Evolutionary conservation across 2,113 vertebrate genomes (phyloP), one percentile per base, ranked within the genome.

Genomic region (Cettia cetti): DNA sequence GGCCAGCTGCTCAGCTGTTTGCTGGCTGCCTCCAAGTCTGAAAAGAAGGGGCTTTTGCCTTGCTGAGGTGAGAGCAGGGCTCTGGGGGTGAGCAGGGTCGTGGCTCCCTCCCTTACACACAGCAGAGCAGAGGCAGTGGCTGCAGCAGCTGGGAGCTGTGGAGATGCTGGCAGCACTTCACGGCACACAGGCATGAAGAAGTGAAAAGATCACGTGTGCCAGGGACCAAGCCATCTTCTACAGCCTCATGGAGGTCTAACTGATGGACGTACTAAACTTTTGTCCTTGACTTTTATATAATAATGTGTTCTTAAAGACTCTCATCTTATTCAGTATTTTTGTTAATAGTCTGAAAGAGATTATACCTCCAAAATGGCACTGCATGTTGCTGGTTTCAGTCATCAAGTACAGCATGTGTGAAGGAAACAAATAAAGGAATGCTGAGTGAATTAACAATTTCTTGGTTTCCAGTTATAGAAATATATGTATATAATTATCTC

Each of bases 181-280:
- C 0, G 4, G 45, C 40, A 65, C 59, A 33, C 10, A 27, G n/a
- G n/a, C 7, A 14, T 0, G 9, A 22, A 11, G 52, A 49, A 56
- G 8, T 0, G 8, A 27, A 21, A 20, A 50, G n/a, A 12, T 28
- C 8, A 1, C 1, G 2, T 13, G n/a, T 54, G n/a, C 13, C 49
- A 66, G 66, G 33, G 45, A 30, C 56, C 33, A 79, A 66, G 13
- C 3, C 20, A 9, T 18, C 52, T 70, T 45, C 26, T 70, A 15
- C 39, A 75, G 26, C 30, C 33, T 85, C 47, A 33, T 2, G 2
- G 39, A 61, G 37, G 13, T 56, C 31, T 56, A 17, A 56, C 7
- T 40, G 50, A 52, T 42, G 39, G 22, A 13, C 84, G 66, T 72
- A 11, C 13, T 68, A 3, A 87, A 28, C n/a, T n/a, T 20, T 61